These are phyloP conservation scores for Porites australiensis DNA, from an alignment of 64 coral and sea anemone species.

Conservation along the genomic window DNA sequence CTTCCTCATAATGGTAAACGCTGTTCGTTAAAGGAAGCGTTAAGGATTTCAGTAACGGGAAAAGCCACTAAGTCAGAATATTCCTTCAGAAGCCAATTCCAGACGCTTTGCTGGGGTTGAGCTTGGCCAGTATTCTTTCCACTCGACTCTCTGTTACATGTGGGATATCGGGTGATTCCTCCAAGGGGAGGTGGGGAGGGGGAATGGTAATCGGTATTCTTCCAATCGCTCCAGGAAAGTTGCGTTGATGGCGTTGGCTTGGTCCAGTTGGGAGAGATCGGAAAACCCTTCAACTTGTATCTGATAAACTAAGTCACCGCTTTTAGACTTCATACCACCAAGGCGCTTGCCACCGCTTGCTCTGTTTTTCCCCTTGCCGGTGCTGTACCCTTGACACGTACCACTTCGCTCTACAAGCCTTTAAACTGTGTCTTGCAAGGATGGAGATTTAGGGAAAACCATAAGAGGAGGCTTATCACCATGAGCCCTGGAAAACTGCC, in stretches of 20 bases:
- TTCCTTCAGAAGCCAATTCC: too few species aligned
- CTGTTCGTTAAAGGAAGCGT: conserved; percentile 34
- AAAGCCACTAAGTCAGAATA: conserved; percentile 51
- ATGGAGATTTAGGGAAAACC: too few species aligned
- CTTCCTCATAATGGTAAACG: conserved; percentile 52
- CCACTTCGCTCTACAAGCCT: neutral
- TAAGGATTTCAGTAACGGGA: conserved; percentile 45
- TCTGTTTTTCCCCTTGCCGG: neutral
- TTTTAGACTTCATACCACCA: conserved; percentile 35
- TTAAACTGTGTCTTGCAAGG: neutral
- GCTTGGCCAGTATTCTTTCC: conserved; percentile 35
- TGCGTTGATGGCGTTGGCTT: conserved; percentile 60
- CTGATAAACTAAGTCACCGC: conserved; percentile 31
- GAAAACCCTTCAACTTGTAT: conserved; percentile 51
- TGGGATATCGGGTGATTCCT: conserved; percentile 55
- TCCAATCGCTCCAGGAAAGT: conserved; percentile 33
- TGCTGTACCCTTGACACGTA: conserved; percentile 28
- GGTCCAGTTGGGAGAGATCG: conserved; percentile 28
- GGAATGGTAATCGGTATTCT: conserved; percentile 30
- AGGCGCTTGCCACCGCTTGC: conserved; percentile 40
- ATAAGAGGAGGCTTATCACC: too few species aligned
- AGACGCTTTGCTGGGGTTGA: conserved; percentile 45
- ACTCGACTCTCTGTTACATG: conserved; percentile 29
- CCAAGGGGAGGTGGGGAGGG: conserved; percentile 37
- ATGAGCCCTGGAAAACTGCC: too few species aligned